Evolutionary conservation across 1,140 invertebrate genomes (phyloP).

Genomic region (Aplysia californica): DNA sequence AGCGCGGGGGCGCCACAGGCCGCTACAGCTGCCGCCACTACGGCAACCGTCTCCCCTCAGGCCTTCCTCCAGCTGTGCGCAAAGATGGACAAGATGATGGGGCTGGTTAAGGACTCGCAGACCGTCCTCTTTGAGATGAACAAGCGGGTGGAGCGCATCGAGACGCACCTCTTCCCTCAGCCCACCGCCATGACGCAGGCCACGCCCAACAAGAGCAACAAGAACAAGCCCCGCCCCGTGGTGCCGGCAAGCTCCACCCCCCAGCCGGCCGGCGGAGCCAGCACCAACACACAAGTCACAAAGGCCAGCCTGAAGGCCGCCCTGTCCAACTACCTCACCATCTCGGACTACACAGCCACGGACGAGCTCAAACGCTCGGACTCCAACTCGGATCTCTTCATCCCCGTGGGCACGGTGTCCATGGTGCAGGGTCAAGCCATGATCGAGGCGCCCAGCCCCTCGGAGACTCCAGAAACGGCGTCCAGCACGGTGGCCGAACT

Average conservation of each 20-base stretch:
- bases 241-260: conserved; percentile 12
- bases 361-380: conserved; percentile 34
- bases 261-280: background rate
- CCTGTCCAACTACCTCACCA: conserved; percentile 35
- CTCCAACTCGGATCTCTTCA: conserved; percentile 37
- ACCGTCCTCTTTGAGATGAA: conserved; percentile 27
- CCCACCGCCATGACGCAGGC: background rate
- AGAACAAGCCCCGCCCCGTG: conserved; percentile 13
- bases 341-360: conserved; percentile 35
- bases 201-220: background rate
- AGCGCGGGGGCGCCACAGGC: background rate
- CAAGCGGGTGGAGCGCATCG: conserved; percentile 31
- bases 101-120: conserved; percentile 29
- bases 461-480: conserved; percentile 26
- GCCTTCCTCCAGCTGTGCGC: conserved; percentile 22
- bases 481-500: conserved; percentile 32
- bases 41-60: conserved; percentile 11
- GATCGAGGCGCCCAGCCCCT: conserved; percentile 23
- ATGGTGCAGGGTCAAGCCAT: conserved; percentile 24
- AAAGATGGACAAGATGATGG: conserved; percentile 33
- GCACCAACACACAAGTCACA: conserved; percentile 14
- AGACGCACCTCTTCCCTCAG: conserved; percentile 23
- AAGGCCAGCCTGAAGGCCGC: conserved; percentile 35
- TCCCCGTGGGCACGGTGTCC: conserved; percentile 35
- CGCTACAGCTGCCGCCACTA: too few relatives aligned